phyloP scores from a whole-genome alignment of 2,888 invertebrate species.

The Aphelenchoides bicaudatus region DNA sequence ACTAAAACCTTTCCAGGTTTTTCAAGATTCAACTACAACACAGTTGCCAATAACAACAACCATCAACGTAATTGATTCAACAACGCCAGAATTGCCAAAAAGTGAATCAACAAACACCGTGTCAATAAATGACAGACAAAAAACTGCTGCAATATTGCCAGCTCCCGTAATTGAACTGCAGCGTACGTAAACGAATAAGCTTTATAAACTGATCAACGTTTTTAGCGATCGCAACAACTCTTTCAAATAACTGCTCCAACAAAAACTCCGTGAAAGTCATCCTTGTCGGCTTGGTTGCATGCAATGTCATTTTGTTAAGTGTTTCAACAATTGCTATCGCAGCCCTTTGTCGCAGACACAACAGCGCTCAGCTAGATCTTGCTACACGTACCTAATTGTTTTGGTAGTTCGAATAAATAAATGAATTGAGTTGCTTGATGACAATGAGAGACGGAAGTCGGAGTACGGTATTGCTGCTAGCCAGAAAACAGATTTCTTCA shows the following conservation, averaged over 20 bases:
- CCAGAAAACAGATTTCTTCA: too few relatives aligned
- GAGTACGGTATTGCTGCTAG: too few relatives aligned
- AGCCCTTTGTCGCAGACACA: not conserved
- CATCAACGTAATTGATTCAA: not conserved
- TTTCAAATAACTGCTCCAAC: not conserved
- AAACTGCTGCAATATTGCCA: not conserved
- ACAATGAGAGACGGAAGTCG: too few relatives aligned
- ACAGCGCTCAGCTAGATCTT: too few relatives aligned
- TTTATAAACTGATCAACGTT: not conserved
- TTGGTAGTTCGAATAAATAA: too few relatives aligned
- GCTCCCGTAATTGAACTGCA: slow-evolving; percentile 7
- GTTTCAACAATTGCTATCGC: slow-evolving; percentile 9
- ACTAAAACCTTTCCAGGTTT: not conserved
- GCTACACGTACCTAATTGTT: too few relatives aligned
- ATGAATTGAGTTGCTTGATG: too few relatives aligned
- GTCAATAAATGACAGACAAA: not conserved
- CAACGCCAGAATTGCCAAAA: not conserved
- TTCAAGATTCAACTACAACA: not conserved
- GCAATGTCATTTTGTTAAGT: not conserved
- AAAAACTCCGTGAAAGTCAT: not conserved
- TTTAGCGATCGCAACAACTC: not conserved
- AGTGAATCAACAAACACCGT: not conserved
- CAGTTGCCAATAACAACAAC: not conserved
- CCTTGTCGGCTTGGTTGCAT: not conserved
- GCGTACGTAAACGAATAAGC: not conserved